Evolutionary conservation across 2,113 vertebrate species (phyloP).

Genomic region (Odocoileus hemionus): DNA sequence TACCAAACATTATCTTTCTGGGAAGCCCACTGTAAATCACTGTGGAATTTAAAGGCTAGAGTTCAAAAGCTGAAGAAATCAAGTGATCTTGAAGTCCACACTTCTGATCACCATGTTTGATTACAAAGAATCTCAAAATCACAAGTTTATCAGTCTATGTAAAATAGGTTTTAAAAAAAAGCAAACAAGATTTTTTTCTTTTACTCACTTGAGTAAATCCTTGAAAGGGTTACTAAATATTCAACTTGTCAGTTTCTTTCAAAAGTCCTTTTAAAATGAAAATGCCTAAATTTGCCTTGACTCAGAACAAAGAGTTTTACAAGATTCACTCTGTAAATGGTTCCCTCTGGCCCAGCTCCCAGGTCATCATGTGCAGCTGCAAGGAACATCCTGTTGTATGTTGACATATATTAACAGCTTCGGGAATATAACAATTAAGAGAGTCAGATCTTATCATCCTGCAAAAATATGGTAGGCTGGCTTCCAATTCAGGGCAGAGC

Average conservation of each 20-base stretch:
- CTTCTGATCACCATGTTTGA: neutral
- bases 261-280: neutral
- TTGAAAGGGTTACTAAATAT: neutral
- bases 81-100: neutral
- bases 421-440: slow-evolving; percentile 48
- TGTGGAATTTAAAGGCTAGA: neutral
- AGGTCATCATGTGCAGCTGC: neutral
- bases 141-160: neutral
- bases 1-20: neutral
- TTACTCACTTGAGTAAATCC: neutral
- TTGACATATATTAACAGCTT: slow-evolving; percentile 40
- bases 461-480: neutral
- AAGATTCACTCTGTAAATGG: neutral
- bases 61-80: neutral
- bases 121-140: neutral
- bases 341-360: neutral
- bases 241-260: neutral
- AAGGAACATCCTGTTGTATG: slow-evolving; percentile 41
- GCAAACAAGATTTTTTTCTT: neutral
- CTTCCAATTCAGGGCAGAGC: neutral
- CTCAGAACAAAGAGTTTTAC: neutral
- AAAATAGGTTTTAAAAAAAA: neutral
- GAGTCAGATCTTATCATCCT: slow-evolving; percentile 12
- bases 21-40: neutral
- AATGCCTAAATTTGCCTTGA: neutral